These are phyloP conservation scores for Cerceris ruficornis DNA, from an alignment of 2,888 invertebrate species.

Conservation along the genomic window DNA sequence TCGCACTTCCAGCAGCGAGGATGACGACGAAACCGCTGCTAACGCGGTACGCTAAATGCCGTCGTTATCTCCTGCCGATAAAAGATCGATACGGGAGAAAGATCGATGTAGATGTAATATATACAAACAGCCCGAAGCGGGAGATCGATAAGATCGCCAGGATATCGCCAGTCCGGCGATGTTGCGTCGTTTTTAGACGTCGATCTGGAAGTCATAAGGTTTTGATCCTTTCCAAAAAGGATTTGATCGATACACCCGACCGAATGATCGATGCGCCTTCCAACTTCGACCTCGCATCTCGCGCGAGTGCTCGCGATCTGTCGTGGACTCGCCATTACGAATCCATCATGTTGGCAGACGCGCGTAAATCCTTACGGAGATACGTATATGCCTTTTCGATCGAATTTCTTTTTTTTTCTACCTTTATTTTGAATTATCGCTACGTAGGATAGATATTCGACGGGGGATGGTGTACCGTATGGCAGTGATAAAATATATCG, in stretches of 20 bases:
- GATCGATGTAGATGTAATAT: slow-evolving; percentile 48
- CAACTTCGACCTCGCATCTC: background rate
- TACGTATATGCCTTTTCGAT: too few relatives aligned
- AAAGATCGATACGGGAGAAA: slow-evolving; percentile 57
- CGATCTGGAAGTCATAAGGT: slow-evolving; percentile 43
- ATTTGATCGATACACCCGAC: slow-evolving; percentile 20
- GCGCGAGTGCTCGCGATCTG: too few relatives aligned
- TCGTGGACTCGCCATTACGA: too few relatives aligned
- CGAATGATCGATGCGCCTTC: slow-evolving; percentile 34
- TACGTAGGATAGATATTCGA: too few relatives aligned
- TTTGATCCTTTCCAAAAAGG: slow-evolving; percentile 38
- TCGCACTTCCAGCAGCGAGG: slow-evolving; percentile 53
- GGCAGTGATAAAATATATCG: too few relatives aligned
- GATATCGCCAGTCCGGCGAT: background rate
- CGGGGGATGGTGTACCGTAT: too few relatives aligned
- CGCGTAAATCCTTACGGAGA: too few relatives aligned
- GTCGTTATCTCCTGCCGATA: slow-evolving; percentile 58
- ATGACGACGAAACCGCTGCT: slow-evolving; percentile 42
- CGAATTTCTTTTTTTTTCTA: too few relatives aligned
- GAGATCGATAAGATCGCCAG: slow-evolving; percentile 46
- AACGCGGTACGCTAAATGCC: slow-evolving; percentile 40
- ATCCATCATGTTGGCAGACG: too few relatives aligned
- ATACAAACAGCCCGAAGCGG: slow-evolving; percentile 48
- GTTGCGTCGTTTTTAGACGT: slow-evolving; percentile 4
- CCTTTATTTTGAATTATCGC: too few relatives aligned